Evolutionary conservation across 2,797 vertebrate genomes (phyloP).

Genomic region (Chelon labrosus): DNA sequence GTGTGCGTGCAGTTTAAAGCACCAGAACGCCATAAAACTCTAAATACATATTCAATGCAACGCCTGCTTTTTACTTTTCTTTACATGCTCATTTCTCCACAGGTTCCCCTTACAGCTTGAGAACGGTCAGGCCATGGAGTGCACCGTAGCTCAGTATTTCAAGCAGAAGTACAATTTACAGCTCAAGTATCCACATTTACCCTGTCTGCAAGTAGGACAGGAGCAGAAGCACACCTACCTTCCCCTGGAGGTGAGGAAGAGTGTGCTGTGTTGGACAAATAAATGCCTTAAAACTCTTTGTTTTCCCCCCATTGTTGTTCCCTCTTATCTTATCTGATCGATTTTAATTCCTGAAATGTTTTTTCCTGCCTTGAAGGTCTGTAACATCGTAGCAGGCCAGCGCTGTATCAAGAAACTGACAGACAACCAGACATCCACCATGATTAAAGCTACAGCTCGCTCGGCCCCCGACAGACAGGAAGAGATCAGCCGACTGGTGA

Average conservation of each 20-base stretch:
- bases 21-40: too few species aligned
- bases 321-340: not conserved
- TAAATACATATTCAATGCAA: too few species aligned
- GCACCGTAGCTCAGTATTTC: constrained; percentile 98
- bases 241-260: constrained; percentile 92
- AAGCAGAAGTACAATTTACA: constrained; percentile 99
- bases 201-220: constrained; percentile 98
- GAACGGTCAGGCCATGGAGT: constrained; percentile 99
- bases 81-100: constrained; percentile 12
- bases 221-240: constrained; percentile 99
- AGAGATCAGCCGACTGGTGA: constrained; percentile 97
- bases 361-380: constrained; percentile 85
- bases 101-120: constrained; percentile 99
- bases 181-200: constrained; percentile 97
- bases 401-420: constrained; percentile 98
- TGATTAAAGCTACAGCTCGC: constrained; percentile 98
- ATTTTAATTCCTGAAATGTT: not conserved
- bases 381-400: constrained; percentile 98
- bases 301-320: not conserved
- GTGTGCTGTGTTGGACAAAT: not conserved
- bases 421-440: constrained; percentile 98
- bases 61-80: too few species aligned
- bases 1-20: not conserved
- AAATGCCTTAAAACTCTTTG: too few species aligned
- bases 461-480: constrained; percentile 98